These are phyloP conservation scores for Aradophagus sp. DNA, from an alignment of 1,140 invertebrate species.

Conservation along the genomic window DNA sequence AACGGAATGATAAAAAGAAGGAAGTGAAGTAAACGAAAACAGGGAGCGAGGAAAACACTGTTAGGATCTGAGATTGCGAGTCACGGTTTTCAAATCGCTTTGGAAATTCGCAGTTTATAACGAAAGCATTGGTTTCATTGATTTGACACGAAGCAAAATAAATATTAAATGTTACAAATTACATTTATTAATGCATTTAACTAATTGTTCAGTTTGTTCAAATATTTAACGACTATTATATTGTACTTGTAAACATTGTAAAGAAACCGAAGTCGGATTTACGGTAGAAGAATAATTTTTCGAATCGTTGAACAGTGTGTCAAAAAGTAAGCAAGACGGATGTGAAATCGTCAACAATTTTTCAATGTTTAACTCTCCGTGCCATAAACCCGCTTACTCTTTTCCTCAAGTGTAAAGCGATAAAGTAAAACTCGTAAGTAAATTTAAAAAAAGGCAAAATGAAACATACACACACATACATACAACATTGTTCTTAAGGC, in stretches of 20 bases:
- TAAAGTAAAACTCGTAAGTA: constrained; percentile 4
- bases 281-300: constrained; percentile 17
- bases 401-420: constrained; percentile 34
- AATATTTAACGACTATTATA: constrained; percentile 40
- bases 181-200: constrained; percentile 42
- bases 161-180: constrained; percentile 39
- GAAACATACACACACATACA: background rate
- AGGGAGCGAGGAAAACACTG: too few species aligned
- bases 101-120: constrained; percentile 17
- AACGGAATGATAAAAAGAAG: constrained; percentile 12
- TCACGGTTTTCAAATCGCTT: constrained; percentile 30
- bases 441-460: background rate
- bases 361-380: constrained; percentile 47
- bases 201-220: constrained; percentile 46
- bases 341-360: constrained; percentile 22
- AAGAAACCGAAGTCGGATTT: constrained; percentile 33
- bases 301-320: constrained; percentile 31
- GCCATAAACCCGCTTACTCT: constrained; percentile 50
- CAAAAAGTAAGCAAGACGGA: constrained; percentile 1
- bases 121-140: constrained; percentile 18
- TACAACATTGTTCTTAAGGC: constrained; percentile 29
- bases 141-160: constrained; percentile 8
- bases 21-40: too few species aligned
- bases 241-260: constrained; percentile 33
- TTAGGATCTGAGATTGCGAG: constrained; percentile 27